Evolutionary conservation across 2,888 invertebrate species (phyloP).

Genomic region (Tetragonisca angustula): DNA sequence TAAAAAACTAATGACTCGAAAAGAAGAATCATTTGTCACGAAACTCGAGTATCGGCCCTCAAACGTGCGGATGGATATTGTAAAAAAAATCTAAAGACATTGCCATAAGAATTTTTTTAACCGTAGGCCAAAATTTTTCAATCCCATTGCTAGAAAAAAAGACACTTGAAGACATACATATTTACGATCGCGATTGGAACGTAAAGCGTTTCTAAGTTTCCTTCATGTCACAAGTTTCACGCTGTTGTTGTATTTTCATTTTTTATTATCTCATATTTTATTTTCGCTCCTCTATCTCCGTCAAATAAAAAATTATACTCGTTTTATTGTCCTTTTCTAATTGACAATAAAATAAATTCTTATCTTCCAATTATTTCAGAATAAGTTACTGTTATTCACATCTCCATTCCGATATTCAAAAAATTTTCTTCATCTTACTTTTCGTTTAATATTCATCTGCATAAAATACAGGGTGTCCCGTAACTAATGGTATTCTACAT

Average conservation of each 20-base stretch:
- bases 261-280: background rate
- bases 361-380: background rate
- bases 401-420: too few species aligned
- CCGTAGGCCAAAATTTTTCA: conserved; percentile 55
- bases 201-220: conserved; percentile 36
- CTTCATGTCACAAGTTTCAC: conserved; percentile 35
- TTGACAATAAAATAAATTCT: conserved; percentile 7
- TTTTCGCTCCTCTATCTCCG: conserved; percentile 19
- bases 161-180: conserved; percentile 32
- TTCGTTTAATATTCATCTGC: too few species aligned
- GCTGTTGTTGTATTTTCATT: conserved; percentile 15
- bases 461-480: too few species aligned
- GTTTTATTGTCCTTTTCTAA: conserved; percentile 16
- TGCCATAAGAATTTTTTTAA: conserved; percentile 38
- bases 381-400: too few species aligned
- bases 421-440: too few species aligned
- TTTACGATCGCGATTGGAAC: conserved; percentile 67
- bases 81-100: conserved; percentile 14
- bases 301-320: conserved; percentile 1
- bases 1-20: conserved; percentile 22
- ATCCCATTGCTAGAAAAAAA: conserved; percentile 32
- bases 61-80: conserved; percentile 20
- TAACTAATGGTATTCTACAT: too few species aligned
- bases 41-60: conserved; percentile 36
- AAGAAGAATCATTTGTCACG: conserved; percentile 46